Evolutionary conservation across 1,140 invertebrate genomes (phyloP).

Genomic region (Marisa cornuarietis): DNA sequence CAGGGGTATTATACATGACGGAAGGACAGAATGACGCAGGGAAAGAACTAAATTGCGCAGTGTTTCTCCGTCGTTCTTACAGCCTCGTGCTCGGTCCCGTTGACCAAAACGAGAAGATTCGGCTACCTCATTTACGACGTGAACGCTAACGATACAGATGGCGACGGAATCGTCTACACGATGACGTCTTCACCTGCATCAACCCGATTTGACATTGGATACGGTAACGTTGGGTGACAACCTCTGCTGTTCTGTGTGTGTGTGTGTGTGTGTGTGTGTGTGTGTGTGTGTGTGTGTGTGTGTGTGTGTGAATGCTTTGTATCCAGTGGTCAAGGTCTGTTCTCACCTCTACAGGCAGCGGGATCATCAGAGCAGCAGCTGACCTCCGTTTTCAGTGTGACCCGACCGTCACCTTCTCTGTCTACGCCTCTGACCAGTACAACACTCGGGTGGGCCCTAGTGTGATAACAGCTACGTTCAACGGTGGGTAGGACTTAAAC

Average conservation of each 20-base stretch:
- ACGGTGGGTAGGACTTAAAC: no score
- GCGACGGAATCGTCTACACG: neutral
- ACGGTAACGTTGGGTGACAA: neutral
- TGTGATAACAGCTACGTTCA: no score
- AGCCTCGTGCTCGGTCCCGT: neutral
- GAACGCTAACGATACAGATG: slow-evolving; percentile 1
- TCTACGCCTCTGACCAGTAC: no score
- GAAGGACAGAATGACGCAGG: no score
- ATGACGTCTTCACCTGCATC: neutral
- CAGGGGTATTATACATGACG: no score
- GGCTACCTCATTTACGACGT: neutral
- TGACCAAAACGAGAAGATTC: neutral
- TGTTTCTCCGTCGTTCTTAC: neutral
- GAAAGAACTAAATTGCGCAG: no score
- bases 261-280: neutral
- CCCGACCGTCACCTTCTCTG: no score
- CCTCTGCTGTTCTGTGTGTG: neutral
- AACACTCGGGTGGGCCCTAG: no score
- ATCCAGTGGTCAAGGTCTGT: no score
- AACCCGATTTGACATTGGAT: slow-evolving; percentile 10
- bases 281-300: neutral
- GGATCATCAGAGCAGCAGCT: no score
- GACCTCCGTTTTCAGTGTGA: no score
- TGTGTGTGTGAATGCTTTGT: neutral
- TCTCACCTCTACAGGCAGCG: no score